Evolutionary conservation across 2,797 vertebrate species (phyloP), one percentile per base, ranked within the genome.

Genomic region (Tauraco hartlaubi): DNA sequence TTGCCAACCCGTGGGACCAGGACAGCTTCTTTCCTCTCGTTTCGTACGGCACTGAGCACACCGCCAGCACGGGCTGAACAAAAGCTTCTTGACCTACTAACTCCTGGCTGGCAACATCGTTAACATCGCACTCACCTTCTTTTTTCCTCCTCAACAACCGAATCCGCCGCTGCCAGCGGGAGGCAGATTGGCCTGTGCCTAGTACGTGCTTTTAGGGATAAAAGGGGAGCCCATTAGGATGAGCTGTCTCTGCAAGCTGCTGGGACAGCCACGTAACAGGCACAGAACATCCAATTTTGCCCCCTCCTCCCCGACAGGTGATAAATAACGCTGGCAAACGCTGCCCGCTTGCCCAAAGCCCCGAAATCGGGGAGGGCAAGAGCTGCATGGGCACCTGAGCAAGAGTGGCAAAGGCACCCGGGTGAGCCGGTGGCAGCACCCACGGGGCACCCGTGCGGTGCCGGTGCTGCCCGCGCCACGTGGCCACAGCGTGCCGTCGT

Each of bases 21-120:
- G 85, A 88, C 91, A 79, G 79, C 67, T 92, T 88, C 95, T 92
- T 87, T 92, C 92, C 72, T 94, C 78, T 91, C 67, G 1, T 92
- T 90, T 90, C 7, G n/a, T 92, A 90, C 87, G 5, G 76, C 33
- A 1, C 89, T 46, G 64, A 91, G 91, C 87, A 91, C 81, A n/a
- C 55, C 0, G 23, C 64, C 89, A 89, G 93, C 81, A 89, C 52
- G 1, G 37, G 64, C 78, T 66, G 92, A 95, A 96, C 95, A 95
- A 94, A 95, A 96, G 91, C 92, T 94, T 90, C 95, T 90, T 96
- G 95, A 97, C 96, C 96, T 95, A 96, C 91, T 90, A 96, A 94
- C 85, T 94, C 68, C 68, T 29, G 85, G 72, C 81, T 84, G 90
- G 88, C 90, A 86, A 54, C 92, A 66, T 92, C 91, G 10, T 92